Conservation (phyloP, 2,888 invertebrate species). For the Apotomis betuletana region DNA sequence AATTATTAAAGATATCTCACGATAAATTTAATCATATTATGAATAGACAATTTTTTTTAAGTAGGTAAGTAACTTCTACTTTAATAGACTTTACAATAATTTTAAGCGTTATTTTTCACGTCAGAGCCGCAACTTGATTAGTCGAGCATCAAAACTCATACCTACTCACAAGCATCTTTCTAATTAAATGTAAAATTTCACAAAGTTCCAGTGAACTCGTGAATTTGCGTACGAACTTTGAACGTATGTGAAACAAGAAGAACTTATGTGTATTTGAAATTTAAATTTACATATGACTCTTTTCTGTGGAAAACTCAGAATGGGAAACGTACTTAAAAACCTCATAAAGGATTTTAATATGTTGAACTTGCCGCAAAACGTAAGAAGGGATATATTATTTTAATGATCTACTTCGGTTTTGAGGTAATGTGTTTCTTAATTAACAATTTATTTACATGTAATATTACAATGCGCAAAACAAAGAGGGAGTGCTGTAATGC, state of each 20-base stretch:
- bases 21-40: too few relatives aligned
- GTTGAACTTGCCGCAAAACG: conserved; percentile 21
- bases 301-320: not conserved
- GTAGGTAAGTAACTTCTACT: not conserved
- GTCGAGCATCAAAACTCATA: conserved; percentile 2
- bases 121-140: conserved; percentile 9
- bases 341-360: conserved; percentile 35
- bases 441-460: too few relatives aligned
- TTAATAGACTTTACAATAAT: not conserved
- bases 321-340: conserved; percentile 27
- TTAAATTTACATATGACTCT: not conserved
- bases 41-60: too few relatives aligned
- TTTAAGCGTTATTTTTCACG: not conserved
- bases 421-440: not conserved
- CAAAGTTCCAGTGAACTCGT: conserved; percentile 29
- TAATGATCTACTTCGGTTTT: not conserved
- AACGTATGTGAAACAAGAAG: not conserved
- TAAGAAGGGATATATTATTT: not conserved
- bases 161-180: conserved; percentile 13
- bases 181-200: conserved; percentile 37
- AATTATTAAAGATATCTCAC: too few relatives aligned
- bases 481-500: too few relatives aligned
- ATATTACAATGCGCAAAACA: too few relatives aligned
- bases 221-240: conserved; percentile 28
- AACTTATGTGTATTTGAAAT: not conserved